Percentiles rank a stretch among this genome's conserved stretches.
These are phyloP conservation scores for Chrysodeixis includens DNA, from an alignment of 2,888 invertebrate species.

Conservation along the genomic window DNA sequence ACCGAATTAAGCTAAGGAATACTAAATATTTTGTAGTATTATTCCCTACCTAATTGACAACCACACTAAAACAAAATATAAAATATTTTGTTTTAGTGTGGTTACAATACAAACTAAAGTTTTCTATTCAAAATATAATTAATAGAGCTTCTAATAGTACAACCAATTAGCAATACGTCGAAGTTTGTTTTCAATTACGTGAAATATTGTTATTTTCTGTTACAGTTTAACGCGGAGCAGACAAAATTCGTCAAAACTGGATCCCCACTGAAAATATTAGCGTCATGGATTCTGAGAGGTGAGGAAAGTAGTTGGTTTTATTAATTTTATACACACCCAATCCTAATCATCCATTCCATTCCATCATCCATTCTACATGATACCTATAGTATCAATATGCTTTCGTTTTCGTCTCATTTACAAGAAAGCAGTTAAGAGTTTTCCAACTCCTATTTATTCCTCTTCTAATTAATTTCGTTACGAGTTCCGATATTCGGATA, in stretches of 20 bases:
- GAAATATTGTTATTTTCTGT: slow-evolving; percentile 63
- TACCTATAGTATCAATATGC: too few relatives aligned
- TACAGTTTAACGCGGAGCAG: slow-evolving; percentile 65
- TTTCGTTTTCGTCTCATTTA: slow-evolving; percentile 1
- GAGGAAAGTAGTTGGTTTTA: too few relatives aligned
- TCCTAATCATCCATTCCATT: too few relatives aligned
- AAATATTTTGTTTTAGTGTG: too few relatives aligned
- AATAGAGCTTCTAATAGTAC: slow-evolving; percentile 14
- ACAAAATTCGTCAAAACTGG: slow-evolving; percentile 72
- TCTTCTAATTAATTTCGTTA: not conserved
- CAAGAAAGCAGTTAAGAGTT: not conserved
- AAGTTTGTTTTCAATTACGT: slow-evolving; percentile 57
- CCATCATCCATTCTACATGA: too few relatives aligned
- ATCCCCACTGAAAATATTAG: slow-evolving; percentile 63
- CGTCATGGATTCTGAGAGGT: slow-evolving; percentile 85
- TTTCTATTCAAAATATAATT: slow-evolving; percentile 9
- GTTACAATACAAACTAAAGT: not conserved
- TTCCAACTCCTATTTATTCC: not conserved
- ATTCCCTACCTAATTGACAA: not conserved
- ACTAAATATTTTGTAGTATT: too few relatives aligned
- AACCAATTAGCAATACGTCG: slow-evolving; percentile 4
- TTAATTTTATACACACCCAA: too few relatives aligned
- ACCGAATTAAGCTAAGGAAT: too few relatives aligned
- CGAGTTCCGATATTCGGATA: not conserved
- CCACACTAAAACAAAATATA: not conserved